Evolutionary conservation across 2,113 vertebrate genomes (phyloP), one percentile per base, ranked within the genome.

Genomic region (Amia ocellicauda): DNA sequence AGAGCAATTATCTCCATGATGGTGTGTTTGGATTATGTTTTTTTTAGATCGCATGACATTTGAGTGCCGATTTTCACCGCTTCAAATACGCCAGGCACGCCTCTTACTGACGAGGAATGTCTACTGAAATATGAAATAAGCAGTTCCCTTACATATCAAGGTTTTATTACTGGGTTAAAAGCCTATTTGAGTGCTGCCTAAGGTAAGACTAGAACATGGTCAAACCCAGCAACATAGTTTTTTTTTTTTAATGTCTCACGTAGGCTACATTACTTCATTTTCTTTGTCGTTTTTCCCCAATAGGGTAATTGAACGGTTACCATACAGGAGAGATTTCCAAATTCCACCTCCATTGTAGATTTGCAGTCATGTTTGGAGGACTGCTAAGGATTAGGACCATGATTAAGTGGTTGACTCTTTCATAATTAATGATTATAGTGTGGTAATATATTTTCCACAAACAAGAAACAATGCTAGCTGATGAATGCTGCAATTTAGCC

Each of bases 181-280:
- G 11, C 31, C 31, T 36, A 11, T 7, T 36, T 11, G 77, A 75
- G 79, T 73, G 62, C 67, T 60, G 64, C 78, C 66, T 80, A 79
- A 70, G 74, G 67, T 73, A 80, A 81, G n/a, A n/a, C n/a, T n/a
- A n/a, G 74, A 66, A 73, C 63, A 60, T 40, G 40, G 63, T 54
- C 65, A 66, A 54, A 9, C 41, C 23, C 3, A 3, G 40, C 27
- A 29, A 23, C 53, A 43, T 23, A 10, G 2, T 36, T 16, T 9
- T 24, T 4, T 42, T 2, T 19, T 19, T 26, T 19, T 19, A 27
- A 61, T 14, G 3, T 2, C 23, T 36, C 7, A 42, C 4, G 8
- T 10, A 4, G 26, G n/a, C 22, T n/a, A 36, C 14, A 51, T 24
- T 28, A 4, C 45, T 16, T 7, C 22, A 40, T 40, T 56, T 43